phyloP scores from a whole-genome alignment of 1,140 invertebrate genomes.

The Drosophila pallidifrons region DNA sequence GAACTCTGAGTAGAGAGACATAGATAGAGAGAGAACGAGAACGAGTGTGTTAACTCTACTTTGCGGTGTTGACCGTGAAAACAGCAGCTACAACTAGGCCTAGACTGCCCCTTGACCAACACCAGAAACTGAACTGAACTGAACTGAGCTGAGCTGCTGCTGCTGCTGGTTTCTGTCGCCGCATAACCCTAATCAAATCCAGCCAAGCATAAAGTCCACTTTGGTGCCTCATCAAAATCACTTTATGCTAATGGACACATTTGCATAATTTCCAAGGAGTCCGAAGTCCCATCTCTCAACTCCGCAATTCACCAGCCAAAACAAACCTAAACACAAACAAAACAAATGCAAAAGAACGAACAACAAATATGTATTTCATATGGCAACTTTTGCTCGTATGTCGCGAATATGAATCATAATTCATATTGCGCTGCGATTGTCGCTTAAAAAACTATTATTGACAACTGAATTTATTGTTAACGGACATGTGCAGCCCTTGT shows the following conservation, averaged over 20 bases:
- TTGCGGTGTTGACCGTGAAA: constrained; percentile 47
- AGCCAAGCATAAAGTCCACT: constrained; percentile 80
- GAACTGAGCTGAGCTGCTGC: neutral
- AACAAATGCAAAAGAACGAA: neutral
- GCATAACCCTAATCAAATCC: constrained; percentile 78
- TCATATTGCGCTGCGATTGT: constrained; percentile 32
- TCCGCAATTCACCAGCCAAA: neutral
- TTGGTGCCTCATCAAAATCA: constrained; percentile 81
- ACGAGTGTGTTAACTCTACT: neutral
- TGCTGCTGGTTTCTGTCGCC: constrained; percentile 27
- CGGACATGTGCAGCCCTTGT: constrained; percentile 66
- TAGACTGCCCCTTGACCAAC: neutral
- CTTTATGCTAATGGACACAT: constrained; percentile 79
- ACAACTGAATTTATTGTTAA: constrained; percentile 79
- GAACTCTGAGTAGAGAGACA: neutral
- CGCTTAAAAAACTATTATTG: constrained; percentile 74
- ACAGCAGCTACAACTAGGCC: neutral
- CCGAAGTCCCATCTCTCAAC: constrained; percentile 8
- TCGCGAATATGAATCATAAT: constrained; percentile 21
- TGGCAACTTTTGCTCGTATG: constrained; percentile 46
- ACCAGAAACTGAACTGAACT: neutral
- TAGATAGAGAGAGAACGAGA: neutral
- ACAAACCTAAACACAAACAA: constrained; percentile 8
- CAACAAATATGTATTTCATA: constrained; percentile 49
- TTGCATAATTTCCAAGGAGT: constrained; percentile 73